Conservation (phyloP, 2,113 vertebrate species). For the Lophotis ruficrista region DNA sequence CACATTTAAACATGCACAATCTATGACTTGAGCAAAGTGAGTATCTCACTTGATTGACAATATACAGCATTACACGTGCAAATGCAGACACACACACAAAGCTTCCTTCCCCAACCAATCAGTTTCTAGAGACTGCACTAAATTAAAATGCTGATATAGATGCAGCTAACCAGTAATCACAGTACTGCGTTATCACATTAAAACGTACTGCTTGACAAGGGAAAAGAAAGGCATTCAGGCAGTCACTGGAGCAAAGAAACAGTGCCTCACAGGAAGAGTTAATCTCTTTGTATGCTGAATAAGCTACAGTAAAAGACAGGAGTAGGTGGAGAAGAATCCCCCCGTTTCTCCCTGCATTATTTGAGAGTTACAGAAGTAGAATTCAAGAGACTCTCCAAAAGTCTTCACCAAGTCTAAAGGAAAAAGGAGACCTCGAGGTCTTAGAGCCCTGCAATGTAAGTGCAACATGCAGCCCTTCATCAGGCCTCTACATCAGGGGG, state of each 20-base stretch:
- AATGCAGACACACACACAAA: conserved; percentile 45
- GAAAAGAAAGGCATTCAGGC: conserved; percentile 46
- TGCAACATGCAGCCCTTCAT: not conserved
- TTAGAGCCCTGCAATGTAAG: not conserved
- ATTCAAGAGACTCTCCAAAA: not conserved
- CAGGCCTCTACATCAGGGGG: not conserved
- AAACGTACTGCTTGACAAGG: not conserved
- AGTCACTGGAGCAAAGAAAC: conserved; percentile 42
- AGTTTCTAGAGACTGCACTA: not conserved
- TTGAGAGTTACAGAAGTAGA: not conserved
- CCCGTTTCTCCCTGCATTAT: not conserved
- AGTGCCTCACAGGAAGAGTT: conserved; percentile 41
- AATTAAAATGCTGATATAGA: not conserved
- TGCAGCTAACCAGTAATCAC: conserved; percentile 28
- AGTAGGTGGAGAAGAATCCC: conserved; percentile 31
- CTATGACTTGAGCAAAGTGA: not conserved
- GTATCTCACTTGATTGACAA: conserved; percentile 6
- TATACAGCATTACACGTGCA: not conserved
- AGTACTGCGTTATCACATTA: conserved; percentile 12
- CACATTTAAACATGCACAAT: conserved; percentile 32
- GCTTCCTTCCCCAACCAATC: not conserved
- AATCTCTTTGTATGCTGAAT: conserved; percentile 9
- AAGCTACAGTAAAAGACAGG: conserved; percentile 35
- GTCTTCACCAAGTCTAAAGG: not conserved
- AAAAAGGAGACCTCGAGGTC: not conserved